Evolutionary conservation across 2,797 vertebrate genomes (phyloP).

Genomic region (Chiloscyllium punctatum): DNA sequence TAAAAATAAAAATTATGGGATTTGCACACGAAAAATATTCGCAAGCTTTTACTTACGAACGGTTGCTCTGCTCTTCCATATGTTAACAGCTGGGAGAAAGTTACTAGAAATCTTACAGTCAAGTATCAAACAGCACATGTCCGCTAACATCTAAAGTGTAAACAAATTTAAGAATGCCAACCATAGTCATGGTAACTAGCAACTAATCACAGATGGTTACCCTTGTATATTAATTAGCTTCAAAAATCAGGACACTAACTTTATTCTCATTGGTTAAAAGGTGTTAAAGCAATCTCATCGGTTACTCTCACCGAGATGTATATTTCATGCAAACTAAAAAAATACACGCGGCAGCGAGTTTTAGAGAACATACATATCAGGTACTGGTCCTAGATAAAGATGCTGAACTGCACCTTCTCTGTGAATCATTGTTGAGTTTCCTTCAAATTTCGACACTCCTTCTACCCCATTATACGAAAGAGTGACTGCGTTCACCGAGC

Average conservation of each 20-base stretch:
- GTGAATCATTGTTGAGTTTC: conserved; percentile 17
- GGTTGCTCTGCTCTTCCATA: not conserved
- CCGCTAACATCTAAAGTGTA: not conserved
- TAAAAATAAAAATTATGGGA: not conserved
- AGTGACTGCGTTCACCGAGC: not conserved
- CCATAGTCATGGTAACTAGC: not conserved
- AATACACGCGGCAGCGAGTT: not conserved
- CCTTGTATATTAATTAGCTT: not conserved
- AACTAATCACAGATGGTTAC: not conserved
- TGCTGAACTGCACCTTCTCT: conserved; percentile 29
- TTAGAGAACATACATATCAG: not conserved
- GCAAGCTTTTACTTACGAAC: not conserved
- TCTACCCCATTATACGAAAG: not conserved
- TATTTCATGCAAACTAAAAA: not conserved
- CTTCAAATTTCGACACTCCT: not conserved
- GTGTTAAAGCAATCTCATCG: not conserved
- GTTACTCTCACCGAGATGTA: not conserved
- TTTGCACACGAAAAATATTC: not conserved
- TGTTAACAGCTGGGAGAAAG: not conserved
- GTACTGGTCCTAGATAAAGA: not conserved
- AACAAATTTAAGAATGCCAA: not conserved
- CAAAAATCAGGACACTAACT: not conserved
- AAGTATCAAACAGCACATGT: not conserved
- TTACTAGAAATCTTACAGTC: not conserved
- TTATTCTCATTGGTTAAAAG: not conserved